These are phyloP conservation scores for Drosophila dunni DNA, from an alignment of 1,140 invertebrate genomes.

Conservation along the genomic window DNA sequence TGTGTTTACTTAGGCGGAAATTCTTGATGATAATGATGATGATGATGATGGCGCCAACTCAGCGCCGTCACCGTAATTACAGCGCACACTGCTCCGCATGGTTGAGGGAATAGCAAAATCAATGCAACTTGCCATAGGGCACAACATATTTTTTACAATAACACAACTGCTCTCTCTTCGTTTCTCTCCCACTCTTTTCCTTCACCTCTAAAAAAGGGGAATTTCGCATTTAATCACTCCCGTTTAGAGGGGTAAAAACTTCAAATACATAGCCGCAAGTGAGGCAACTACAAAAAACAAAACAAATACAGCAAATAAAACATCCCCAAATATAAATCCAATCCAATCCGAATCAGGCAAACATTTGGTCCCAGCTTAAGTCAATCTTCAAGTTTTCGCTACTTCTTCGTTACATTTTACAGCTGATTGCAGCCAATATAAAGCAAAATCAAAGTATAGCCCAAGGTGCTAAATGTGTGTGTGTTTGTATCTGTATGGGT, in stretches of 20 bases:
- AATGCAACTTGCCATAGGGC: slow-evolving; percentile 41
- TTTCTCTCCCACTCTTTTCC: neutral
- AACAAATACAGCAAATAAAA: slow-evolving; percentile 47
- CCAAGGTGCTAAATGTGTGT: slow-evolving; percentile 31
- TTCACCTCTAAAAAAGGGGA: slow-evolving; percentile 20
- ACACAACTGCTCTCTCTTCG: slow-evolving; percentile 4
- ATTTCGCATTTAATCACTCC: slow-evolving; percentile 7
- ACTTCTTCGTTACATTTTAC: slow-evolving; percentile 64
- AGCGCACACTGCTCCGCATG: slow-evolving; percentile 19
- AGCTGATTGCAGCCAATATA: slow-evolving; percentile 72
- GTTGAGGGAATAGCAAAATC: slow-evolving; percentile 46
- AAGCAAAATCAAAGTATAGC: slow-evolving; percentile 65
- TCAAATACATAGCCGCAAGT: slow-evolving; percentile 78
- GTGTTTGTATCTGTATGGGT: neutral
- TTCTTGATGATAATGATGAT: slow-evolving; percentile 43
- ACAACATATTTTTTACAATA: slow-evolving; percentile 44
- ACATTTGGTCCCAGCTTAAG: slow-evolving; percentile 61
- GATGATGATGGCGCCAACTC: slow-evolving; percentile 24
- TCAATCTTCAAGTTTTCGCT: slow-evolving; percentile 29
- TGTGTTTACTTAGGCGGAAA: slow-evolving; percentile 80
- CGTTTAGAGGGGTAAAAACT: slow-evolving; percentile 26
- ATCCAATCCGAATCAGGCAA: slow-evolving; percentile 63
- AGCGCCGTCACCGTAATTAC: slow-evolving; percentile 42
- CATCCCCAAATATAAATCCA: slow-evolving; percentile 43
- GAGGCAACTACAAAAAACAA: slow-evolving; percentile 52